phyloP scores from a whole-genome alignment of 2,797 vertebrate species.

The Molossus alvarezi region DNA sequence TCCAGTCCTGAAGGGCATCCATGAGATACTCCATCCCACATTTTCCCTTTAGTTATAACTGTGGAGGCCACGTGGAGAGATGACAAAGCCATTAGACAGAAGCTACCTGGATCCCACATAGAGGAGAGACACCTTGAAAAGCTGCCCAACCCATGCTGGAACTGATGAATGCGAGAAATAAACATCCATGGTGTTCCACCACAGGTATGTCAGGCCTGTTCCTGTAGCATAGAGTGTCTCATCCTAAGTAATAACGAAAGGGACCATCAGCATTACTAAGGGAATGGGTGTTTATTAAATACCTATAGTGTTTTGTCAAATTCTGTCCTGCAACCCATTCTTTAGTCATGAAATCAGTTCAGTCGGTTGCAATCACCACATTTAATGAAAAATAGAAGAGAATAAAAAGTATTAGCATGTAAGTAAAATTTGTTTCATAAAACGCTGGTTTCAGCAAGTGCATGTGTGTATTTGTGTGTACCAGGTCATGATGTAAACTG shows the following conservation, averaged over 20 bases:
- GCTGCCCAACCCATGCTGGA: not conserved
- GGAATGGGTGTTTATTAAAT: not conserved
- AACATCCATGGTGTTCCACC: not conserved
- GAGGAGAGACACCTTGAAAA: not conserved
- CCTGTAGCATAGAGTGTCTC: not conserved
- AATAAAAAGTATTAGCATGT: conserved; percentile 5
- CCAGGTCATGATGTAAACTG: not conserved
- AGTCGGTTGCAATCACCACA: not conserved
- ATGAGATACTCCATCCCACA: not conserved
- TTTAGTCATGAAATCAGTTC: conserved; percentile 45
- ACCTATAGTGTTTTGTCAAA: not conserved
- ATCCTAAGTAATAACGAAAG: not conserved
- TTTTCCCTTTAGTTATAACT: conserved; percentile 28
- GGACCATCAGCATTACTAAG: not conserved
- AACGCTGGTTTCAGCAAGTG: not conserved
- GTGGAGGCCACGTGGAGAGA: not conserved
- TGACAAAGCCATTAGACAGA: not conserved
- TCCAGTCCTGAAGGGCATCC: not conserved
- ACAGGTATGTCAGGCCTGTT: not conserved
- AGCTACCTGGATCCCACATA: not conserved
- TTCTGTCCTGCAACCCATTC: not conserved
- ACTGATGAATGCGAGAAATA: not conserved
- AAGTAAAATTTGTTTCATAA: not conserved
- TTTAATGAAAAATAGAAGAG: not conserved
- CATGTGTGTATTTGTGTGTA: not conserved